Evolutionary conservation across 2,797 vertebrate genomes (phyloP), one percentile per base, ranked within the genome.

Genomic region (Eospalax fontanierii): DNA sequence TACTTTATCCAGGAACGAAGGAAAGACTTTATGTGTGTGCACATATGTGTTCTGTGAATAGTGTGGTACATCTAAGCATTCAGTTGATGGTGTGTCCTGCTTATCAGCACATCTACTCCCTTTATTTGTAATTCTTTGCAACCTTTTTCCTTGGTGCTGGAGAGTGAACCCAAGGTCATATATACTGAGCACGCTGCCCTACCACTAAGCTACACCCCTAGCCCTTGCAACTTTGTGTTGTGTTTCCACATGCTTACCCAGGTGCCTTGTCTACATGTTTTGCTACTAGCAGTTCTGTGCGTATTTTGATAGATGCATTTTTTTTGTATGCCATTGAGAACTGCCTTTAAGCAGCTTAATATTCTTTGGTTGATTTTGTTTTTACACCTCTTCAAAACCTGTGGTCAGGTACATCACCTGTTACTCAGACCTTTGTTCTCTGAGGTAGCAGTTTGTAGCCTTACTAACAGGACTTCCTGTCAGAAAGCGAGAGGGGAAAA

Each of bases 41-140:
- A 9, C 21, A 63, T 63, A 19, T 54, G 4, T 63, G 35, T 90
- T n/a, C n/a, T n/a, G n/a, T n/a, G n/a, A n/a, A n/a, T n/a, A n/a
- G 24, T 46, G 40, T 46, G 38, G 46, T 9, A 59, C n/a, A 26
- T 24, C 1, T 10, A 61, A 46, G 15, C 61, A 57, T 43, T 71
- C 14, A 38, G 2, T 85, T 35, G 70, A 14, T 73, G 54, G 15
- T 38, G 18, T 71, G 10, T 90, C 30, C 54, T 83, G 2, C 38
- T 81, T 86, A 71, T 59, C 82, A 80, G 15, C 43, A 50, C 21
- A 78, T 57, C 24, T 22, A 38, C 5, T 43, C 61, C 74, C 50
- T 83, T 61, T 43, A 79, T n/a, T 90, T 94, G 82, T 83, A 70
- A 50, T 86, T 91, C 63, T 90, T 85, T 46, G n/a, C 46, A 66